Evolutionary conservation across 2,888 invertebrate genomes (phyloP), one percentile per base, ranked within the genome.

Genomic region (Rhingia campestris): DNA sequence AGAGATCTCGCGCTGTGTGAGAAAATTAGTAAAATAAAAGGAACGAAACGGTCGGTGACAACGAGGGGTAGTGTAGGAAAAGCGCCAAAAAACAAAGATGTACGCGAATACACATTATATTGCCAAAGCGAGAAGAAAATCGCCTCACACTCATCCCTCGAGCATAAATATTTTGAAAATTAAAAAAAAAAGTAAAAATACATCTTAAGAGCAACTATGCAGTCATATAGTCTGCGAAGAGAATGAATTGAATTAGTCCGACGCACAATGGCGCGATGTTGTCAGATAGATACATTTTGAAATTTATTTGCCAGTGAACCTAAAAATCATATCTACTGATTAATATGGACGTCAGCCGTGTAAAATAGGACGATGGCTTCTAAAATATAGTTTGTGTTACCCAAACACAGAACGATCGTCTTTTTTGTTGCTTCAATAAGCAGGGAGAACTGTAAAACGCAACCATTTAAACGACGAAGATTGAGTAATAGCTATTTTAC

Each of bases 61-160:
- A 37, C 33, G 49, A 4, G 9, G 35, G n/a, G 22, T 3, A 7
- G 32, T 22, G 32, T 37, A 43, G 37, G 58, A 33, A 81, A 47
- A 73, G 43, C 70, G 64, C 54, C 56, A 66, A 66, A 70, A 49
- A 41, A n/a, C 22, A 22, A 22, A 22, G 22, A 22, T 22, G 1
- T 37, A 75, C 32, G 22, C 47, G 58, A 47, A 32, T 41, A 41
- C 41, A 14, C 37, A 32, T 30, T 45, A 53, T 39, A 53, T 73
- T 53, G 30, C 81, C 61, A 70, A 81, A 80, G 70, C 45, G 33
- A 81, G 63, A 73, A 53, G 53, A 56, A 82, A 77, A 64, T 64
- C 45, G 6, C 45, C 39, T 73, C 14, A n/a, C 64, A 10, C 12
- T 39, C 37, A 64, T 43, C 37, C 14, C 43, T 12, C 37, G 59